Conservation (phyloP, 2,888 invertebrate genomes). For the Osmoderma eremita region DNA sequence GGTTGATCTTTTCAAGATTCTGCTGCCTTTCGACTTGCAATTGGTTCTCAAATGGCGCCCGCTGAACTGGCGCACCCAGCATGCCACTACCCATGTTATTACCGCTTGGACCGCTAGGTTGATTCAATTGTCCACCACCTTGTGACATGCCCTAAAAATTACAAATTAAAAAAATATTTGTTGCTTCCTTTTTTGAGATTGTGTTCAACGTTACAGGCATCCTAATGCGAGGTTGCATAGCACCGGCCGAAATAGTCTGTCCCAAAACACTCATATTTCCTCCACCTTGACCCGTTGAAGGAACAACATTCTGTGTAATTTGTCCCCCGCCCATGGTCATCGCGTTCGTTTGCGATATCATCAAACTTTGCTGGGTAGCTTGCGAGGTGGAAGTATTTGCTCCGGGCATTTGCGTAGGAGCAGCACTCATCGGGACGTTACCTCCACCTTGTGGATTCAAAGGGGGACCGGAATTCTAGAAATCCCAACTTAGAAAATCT, state of each 20-base stretch:
- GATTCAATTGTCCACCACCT: conserved; percentile 51
- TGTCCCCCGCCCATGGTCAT: conserved; percentile 71
- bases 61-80: conserved; percentile 57
- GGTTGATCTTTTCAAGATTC: conserved; percentile 80
- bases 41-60: conserved; percentile 65
- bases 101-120: conserved; percentile 49
- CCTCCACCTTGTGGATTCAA: conserved; percentile 56
- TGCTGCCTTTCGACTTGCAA: conserved; percentile 80
- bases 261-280: conserved; percentile 55
- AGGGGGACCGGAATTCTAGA: conserved; percentile 52
- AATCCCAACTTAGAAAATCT: conserved; percentile 16
- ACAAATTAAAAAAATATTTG: conserved; percentile 19
- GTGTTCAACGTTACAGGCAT: conserved; percentile 52
- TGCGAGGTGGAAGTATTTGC: conserved; percentile 53
- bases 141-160: conserved; percentile 50
- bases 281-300: conserved; percentile 57
- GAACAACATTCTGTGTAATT: conserved; percentile 67
- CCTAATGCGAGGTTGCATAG: conserved; percentile 58
- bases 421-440: conserved; percentile 55
- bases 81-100: conserved; percentile 50
- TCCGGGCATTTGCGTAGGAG: conserved; percentile 56
- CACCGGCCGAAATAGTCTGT: conserved; percentile 59
- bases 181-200: no score
- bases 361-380: conserved; percentile 60
- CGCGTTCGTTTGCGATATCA: conserved; percentile 66